Conservation (phyloP, 1,140 invertebrate species). For the Hirudo medicinalis region DNA sequence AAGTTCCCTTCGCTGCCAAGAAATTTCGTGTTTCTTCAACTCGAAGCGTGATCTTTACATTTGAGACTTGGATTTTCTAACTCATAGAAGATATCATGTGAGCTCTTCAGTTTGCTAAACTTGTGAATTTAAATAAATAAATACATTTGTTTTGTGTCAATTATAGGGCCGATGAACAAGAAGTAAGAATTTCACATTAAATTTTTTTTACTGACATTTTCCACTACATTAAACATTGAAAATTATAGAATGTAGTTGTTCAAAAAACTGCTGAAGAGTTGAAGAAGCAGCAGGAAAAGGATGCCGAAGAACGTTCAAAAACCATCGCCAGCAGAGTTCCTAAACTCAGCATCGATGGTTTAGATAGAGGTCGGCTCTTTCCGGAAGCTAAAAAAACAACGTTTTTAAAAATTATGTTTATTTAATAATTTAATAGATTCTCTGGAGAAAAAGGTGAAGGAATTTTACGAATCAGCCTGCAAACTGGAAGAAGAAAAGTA, state of each 20-base stretch:
- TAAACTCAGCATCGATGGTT: slow-evolving; percentile 74
- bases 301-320: slow-evolving; percentile 89
- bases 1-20: no score
- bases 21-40: no score
- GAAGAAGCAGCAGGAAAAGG: slow-evolving; percentile 97
- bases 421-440: slow-evolving; percentile 57
- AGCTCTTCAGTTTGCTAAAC: neutral
- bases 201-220: neutral
- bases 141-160: neutral
- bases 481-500: slow-evolving; percentile 91
- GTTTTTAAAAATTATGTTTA: neutral
- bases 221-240: neutral
- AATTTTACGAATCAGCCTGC: slow-evolving; percentile 79
- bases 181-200: neutral
- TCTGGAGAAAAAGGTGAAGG: slow-evolving; percentile 85
- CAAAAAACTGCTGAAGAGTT: slow-evolving; percentile 99
- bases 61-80: no score
- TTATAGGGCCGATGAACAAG: slow-evolving; percentile 10
- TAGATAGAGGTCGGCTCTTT: slow-evolving; percentile 58
- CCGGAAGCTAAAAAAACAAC: neutral
- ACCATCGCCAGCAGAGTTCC: slow-evolving; percentile 84
- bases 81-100: neutral
- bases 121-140: slow-evolving; percentile 7
- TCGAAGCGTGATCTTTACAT: no score
- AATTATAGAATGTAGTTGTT: slow-evolving; percentile 70